Conservation (phyloP, 2,888 invertebrate genomes). For the Lamellibrachia columna region DNA sequence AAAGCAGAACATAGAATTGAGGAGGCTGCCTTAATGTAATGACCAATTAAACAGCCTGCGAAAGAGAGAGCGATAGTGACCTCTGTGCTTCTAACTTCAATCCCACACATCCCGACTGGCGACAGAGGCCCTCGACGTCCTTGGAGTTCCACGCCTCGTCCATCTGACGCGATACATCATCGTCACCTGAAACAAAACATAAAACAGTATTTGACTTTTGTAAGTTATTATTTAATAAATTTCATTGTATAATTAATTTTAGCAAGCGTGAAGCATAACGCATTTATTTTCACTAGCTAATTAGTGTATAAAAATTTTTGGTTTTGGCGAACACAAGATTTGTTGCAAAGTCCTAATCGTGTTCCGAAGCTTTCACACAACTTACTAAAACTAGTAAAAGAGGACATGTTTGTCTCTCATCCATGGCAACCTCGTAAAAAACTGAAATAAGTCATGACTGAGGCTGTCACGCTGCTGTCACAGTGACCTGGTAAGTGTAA, state of each 20-base stretch:
- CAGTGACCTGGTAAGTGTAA: too few species aligned
- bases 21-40: neutral
- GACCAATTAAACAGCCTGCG: neutral
- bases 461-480: too few species aligned
- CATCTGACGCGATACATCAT: slow-evolving; percentile 77
- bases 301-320: too few species aligned
- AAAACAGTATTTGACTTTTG: neutral
- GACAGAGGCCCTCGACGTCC: slow-evolving; percentile 72
- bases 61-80: slow-evolving; percentile 34
- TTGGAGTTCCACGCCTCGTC: slow-evolving; percentile 73
- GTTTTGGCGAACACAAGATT: too few species aligned
- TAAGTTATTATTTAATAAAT: neutral
- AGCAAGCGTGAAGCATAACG: neutral
- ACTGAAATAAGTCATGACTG: too few species aligned
- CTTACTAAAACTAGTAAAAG: too few species aligned
- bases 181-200: slow-evolving; percentile 73
- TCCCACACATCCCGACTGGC: slow-evolving; percentile 77
- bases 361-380: too few species aligned
- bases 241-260: neutral
- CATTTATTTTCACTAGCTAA: too few species aligned
- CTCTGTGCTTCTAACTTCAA: slow-evolving; percentile 78
- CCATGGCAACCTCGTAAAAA: too few species aligned
- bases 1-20: too few species aligned
- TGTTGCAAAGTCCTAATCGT: too few species aligned
- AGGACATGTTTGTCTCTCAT: too few species aligned